A percentile compares a stretch with the other conserved stretches of the same genome.
These are phyloP conservation scores for Paramormyrops kingsleyae DNA, from an alignment of 2,113 vertebrate genomes.

Conservation along the genomic window DNA sequence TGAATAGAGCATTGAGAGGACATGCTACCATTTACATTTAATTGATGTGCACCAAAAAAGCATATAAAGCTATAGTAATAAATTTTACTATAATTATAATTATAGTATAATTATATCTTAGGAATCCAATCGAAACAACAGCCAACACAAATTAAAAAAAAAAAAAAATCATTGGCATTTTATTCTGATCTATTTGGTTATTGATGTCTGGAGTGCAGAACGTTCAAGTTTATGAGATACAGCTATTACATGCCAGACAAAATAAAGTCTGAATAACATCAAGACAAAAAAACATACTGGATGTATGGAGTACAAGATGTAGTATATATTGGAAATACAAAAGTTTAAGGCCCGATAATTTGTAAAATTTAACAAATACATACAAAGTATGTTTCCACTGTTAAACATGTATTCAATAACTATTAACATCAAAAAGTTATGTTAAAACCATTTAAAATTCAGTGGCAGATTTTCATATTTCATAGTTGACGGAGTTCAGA, in stretches of 20 bases:
- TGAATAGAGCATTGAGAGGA: not conserved
- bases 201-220: not conserved
- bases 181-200: not conserved
- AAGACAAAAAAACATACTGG: not conserved
- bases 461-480: slow-evolving; percentile 13
- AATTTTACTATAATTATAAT: no score
- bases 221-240: not conserved
- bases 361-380: not conserved
- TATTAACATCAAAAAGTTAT: not conserved
- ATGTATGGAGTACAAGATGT: not conserved
- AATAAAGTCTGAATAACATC: not conserved
- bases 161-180: not conserved
- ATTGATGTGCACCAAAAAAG: not conserved
- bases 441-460: not conserved
- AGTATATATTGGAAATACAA: not conserved
- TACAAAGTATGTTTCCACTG: not conserved
- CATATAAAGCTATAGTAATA: not conserved
- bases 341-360: not conserved
- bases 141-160: not conserved
- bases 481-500: slow-evolving; percentile 42
- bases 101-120: not conserved
- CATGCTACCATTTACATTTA: not conserved
- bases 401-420: slow-evolving; percentile 33
- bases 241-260: not conserved
- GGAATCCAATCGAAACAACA: not conserved